Evolutionary conservation across 2,888 invertebrate genomes (phyloP).

Genomic region (Drosophila nr. perissopoda): DNA sequence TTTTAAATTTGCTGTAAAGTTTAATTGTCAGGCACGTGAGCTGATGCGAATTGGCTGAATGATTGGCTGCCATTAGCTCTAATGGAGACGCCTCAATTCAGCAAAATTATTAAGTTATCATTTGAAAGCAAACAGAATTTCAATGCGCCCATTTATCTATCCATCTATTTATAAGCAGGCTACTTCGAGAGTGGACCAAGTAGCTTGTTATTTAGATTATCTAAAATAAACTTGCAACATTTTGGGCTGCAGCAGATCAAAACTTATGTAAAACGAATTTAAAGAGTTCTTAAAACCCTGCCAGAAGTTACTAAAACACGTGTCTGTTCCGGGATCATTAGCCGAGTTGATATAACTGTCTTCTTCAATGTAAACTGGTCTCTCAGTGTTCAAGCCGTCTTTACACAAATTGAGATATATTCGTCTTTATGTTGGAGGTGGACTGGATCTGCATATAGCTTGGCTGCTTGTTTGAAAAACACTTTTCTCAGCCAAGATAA

Average conservation of each 20-base stretch:
- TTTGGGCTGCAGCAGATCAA: not conserved
- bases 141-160: not conserved
- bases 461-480: too few species aligned
- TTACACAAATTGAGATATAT: not conserved
- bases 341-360: not conserved
- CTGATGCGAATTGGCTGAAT: conserved; percentile 22
- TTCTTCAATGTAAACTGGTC: not conserved
- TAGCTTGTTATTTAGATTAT: not conserved
- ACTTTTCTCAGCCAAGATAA: too few species aligned
- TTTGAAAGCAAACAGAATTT: not conserved
- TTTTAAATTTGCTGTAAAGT: conserved; percentile 27
- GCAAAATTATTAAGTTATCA: not conserved
- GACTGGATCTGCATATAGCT: too few species aligned
- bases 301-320: not conserved
- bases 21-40: conserved; percentile 50
- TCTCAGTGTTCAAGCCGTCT: not conserved
- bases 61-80: conserved; percentile 5
- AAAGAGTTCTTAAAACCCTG: not conserved
- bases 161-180: too few species aligned
- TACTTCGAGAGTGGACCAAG: not conserved
- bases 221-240: not conserved
- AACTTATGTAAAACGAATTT: not conserved
- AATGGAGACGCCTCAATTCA: conserved; percentile 21
- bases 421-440: not conserved
- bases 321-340: not conserved